A percentile compares a stretch with the other conserved stretches of the same genome.
Evolutionary conservation across 2,888 invertebrate genomes (phyloP).

Genomic region (Mactromeris polynyma): DNA sequence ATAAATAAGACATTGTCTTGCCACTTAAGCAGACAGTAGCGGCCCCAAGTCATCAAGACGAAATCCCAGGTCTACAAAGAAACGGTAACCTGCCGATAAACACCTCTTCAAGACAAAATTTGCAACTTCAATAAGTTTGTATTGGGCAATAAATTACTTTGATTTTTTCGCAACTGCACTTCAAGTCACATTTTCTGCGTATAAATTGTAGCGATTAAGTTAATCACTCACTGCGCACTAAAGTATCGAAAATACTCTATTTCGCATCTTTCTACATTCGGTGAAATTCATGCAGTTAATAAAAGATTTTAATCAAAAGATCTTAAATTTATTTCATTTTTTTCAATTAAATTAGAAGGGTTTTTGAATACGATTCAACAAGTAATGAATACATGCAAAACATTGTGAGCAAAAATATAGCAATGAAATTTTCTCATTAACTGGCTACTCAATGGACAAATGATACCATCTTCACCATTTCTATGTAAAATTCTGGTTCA

Average conservation of each 20-base stretch:
- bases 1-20: neutral
- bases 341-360: too few species aligned
- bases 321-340: neutral
- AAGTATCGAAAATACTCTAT: neutral
- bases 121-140: neutral
- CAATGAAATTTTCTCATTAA: too few species aligned
- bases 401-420: too few species aligned
- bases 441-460: too few species aligned
- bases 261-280: too few species aligned
- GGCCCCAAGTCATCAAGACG: slow-evolving; percentile 25
- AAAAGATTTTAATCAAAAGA: neutral
- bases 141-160: neutral
- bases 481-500: neutral
- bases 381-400: too few species aligned
- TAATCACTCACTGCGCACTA: neutral
- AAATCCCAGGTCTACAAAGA: slow-evolving; percentile 48
- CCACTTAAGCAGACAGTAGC: slow-evolving; percentile 24
- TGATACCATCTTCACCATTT: too few species aligned
- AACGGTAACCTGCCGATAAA: neutral
- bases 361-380: too few species aligned
- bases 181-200: neutral
- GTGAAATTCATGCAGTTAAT: neutral
- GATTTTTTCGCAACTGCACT: neutral
- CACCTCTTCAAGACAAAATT: slow-evolving; percentile 8
- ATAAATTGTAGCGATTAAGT: neutral